phyloP scores from a whole-genome alignment of 2,113 vertebrate species.

The Vicugna pacos region DNA sequence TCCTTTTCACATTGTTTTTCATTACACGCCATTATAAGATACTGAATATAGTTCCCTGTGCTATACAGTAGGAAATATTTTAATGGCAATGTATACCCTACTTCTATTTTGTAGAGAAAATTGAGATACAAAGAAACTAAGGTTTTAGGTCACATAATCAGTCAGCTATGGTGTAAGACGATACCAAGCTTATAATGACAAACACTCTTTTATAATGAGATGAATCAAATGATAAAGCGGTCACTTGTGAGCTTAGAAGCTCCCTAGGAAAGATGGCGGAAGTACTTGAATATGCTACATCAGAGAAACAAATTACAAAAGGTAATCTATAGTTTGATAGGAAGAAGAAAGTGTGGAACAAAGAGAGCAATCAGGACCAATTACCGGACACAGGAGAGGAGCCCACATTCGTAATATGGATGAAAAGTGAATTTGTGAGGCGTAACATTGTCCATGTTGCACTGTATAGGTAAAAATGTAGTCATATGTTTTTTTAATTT shows the following conservation, averaged over 20 bases:
- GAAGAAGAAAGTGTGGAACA: not conserved
- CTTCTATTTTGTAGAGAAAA: constrained; percentile 15
- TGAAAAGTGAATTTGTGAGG: not conserved
- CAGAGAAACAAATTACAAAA: not conserved
- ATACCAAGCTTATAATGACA: not conserved
- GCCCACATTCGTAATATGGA: not conserved
- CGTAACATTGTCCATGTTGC: not conserved
- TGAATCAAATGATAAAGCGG: not conserved
- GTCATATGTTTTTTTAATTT: not conserved
- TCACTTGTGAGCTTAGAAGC: not conserved
- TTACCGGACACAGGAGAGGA: not conserved
- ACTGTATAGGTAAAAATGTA: not conserved
- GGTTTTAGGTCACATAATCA: not conserved
- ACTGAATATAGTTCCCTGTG: too few species aligned
- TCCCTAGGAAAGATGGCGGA: not conserved
- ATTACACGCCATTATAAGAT: too few species aligned
- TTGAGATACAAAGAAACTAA: not conserved
- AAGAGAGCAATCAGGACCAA: not conserved
- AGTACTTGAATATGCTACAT: not conserved
- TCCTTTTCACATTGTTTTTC: too few species aligned
- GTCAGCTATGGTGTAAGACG: not conserved
- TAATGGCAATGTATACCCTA: not conserved
- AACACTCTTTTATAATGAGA: not conserved
- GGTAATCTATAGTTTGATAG: not conserved
- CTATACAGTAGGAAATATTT: not conserved